phyloP scores from a whole-genome alignment of 30 jellyfish, hydroid and myxozoan species.

The Hydra vulgaris region DNA sequence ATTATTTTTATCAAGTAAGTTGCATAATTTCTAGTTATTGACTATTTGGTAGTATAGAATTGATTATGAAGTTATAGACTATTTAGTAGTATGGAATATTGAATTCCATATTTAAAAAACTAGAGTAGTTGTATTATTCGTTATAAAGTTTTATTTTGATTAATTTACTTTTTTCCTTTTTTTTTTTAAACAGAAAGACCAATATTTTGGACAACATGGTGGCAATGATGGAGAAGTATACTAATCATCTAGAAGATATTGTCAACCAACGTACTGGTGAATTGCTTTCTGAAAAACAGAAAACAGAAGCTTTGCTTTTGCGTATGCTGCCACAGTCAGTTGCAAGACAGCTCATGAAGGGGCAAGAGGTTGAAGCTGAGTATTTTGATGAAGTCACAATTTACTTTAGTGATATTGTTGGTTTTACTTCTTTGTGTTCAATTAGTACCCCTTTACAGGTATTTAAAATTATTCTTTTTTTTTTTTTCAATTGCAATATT shows the following conservation, averaged over 20 bases:
- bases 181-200: conserved; percentile 29
- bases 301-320: conserved; percentile 42
- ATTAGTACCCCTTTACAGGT: conserved; percentile 73
- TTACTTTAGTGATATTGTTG: conserved; percentile 83
- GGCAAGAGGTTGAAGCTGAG: conserved; percentile 86
- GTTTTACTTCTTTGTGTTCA: conserved; percentile 75
- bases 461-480: not conserved
- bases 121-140: too few relatives aligned
- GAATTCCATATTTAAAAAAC: too few relatives aligned
- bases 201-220: conserved; percentile 61
- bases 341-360: conserved; percentile 55
- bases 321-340: conserved; percentile 72
- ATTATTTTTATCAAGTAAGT: too few relatives aligned
- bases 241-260: conserved; percentile 48
- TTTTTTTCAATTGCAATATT: not conserved
- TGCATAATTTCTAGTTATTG: too few relatives aligned
- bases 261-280: conserved; percentile 58
- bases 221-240: conserved; percentile 73
- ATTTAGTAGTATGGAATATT: too few relatives aligned
- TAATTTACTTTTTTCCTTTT: too few relatives aligned
- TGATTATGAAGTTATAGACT: too few relatives aligned
- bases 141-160: too few relatives aligned
- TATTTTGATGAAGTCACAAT: conserved; percentile 72
- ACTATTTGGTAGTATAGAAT: too few relatives aligned
- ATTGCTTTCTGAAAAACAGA: conserved; percentile 57